A percentile compares a stretch with the other conserved stretches of the same genome.
phyloP scores from a whole-genome alignment of 2,888 invertebrate genomes.

The Labia minor region DNA sequence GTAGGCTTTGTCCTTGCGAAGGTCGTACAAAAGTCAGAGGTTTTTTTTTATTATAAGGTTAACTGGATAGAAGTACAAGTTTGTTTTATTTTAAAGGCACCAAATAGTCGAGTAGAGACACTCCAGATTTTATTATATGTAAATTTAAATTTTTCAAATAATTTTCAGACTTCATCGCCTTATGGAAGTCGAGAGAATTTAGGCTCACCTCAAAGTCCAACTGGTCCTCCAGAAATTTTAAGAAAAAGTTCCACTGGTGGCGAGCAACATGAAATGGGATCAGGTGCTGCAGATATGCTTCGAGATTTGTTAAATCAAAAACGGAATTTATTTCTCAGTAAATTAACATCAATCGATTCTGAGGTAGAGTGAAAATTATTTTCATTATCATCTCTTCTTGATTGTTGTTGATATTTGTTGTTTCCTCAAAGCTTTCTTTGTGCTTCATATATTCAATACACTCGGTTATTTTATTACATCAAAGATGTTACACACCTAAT shows the following conservation, averaged over 20 bases:
- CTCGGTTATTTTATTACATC: too few species aligned
- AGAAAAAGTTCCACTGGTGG: constrained; percentile 43
- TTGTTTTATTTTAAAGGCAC: too few species aligned
- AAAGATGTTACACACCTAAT: too few species aligned
- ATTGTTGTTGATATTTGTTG: not conserved
- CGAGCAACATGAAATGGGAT: constrained; percentile 21
- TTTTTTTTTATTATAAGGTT: too few species aligned
- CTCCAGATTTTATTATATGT: too few species aligned
- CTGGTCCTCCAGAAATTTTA: constrained; percentile 41
- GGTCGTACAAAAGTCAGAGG: too few species aligned
- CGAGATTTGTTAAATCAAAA: constrained; percentile 89
- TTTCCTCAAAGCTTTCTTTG: not conserved
- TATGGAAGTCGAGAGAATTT: constrained; percentile 57
- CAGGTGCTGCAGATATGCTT: constrained; percentile 72
- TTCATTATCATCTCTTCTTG: not conserved
- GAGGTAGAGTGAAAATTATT: constrained; percentile 55
- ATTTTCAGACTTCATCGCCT: constrained; percentile 49
- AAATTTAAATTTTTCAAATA: too few species aligned
- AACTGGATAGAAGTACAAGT: too few species aligned
- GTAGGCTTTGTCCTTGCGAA: too few species aligned
- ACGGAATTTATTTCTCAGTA: constrained; percentile 72
- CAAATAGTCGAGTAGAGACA: too few species aligned
- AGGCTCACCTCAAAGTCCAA: constrained; percentile 52
- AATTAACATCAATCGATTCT: constrained; percentile 79
- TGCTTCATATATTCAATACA: not conserved